Conservation (phyloP, 2,797 vertebrate genomes). For the Leucoraja ocellata region DNA sequence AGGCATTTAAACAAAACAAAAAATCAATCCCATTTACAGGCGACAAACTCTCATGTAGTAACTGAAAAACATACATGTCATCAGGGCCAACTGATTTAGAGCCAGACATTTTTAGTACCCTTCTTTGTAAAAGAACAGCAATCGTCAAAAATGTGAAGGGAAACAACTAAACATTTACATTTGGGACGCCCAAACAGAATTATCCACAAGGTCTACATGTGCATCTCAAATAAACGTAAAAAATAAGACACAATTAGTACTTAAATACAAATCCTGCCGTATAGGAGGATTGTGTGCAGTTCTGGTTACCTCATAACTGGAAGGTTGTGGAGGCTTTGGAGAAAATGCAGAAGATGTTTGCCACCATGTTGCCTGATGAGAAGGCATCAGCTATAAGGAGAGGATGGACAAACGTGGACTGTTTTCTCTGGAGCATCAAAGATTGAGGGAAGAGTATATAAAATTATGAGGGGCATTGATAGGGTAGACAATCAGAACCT, state of each 20-base stretch:
- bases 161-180: not conserved
- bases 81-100: not conserved
- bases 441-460: too few relatives aligned
- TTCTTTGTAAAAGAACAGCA: not conserved
- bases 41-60: not conserved
- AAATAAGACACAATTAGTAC: not conserved
- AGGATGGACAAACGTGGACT: too few relatives aligned
- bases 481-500: too few relatives aligned
- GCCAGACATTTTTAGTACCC: conserved; percentile 5
- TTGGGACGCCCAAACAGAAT: not conserved
- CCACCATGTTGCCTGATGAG: too few relatives aligned
- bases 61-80: not conserved
- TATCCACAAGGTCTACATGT: not conserved
- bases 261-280: not conserved
- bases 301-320: too few relatives aligned
- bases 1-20: not conserved
- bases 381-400: too few relatives aligned
- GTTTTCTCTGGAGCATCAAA: too few relatives aligned
- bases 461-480: too few relatives aligned
- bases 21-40: not conserved
- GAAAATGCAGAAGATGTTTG: too few relatives aligned
- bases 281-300: too few relatives aligned
- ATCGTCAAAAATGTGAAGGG: not conserved
- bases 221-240: not conserved
- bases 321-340: too few relatives aligned